Percentiles rank a stretch among this genome's conserved stretches.
Evolutionary conservation across 2,797 vertebrate species (phyloP).

Genomic region (Cyprinella venusta): DNA sequence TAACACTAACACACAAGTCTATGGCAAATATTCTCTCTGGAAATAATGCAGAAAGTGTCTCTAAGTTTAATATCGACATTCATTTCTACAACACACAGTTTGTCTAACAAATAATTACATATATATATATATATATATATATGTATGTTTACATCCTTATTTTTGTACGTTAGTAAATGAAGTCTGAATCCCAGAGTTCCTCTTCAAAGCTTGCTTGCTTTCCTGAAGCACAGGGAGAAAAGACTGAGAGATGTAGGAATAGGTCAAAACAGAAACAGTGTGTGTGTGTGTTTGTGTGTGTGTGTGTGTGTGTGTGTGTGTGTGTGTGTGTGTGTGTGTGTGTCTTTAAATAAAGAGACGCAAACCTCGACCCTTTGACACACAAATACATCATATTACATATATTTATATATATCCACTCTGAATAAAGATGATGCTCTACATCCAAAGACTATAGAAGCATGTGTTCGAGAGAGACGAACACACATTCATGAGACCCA

Average conservation of each 20-base stretch:
- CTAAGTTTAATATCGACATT: background rate
- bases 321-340: background rate
- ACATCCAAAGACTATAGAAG: slow-evolving; percentile 2
- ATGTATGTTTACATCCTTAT: background rate
- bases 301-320: background rate
- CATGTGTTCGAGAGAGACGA: background rate
- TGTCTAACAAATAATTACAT: background rate
- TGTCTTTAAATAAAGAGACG: slow-evolving; percentile 1
- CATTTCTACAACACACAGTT: background rate
- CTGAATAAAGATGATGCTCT: slow-evolving; percentile 38
- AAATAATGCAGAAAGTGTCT: slow-evolving; percentile 12
- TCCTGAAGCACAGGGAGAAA: background rate
- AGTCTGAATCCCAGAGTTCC: background rate
- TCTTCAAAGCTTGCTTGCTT: background rate
- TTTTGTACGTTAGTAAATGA: background rate
- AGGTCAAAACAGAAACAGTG: slow-evolving; percentile 2
- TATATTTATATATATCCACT: background rate
- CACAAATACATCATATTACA: background rate
- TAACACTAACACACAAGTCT: background rate
- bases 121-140: too few relatives aligned
- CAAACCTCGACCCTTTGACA: background rate
- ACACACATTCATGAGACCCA: background rate
- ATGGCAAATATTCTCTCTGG: slow-evolving; percentile 11
- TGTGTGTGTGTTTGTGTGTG: background rate
- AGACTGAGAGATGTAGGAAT: background rate